Percentiles rank a stretch among this genome's conserved stretches.
Conservation (phyloP, 2,888 invertebrate species). For the Odontocerum albicorne region DNA sequence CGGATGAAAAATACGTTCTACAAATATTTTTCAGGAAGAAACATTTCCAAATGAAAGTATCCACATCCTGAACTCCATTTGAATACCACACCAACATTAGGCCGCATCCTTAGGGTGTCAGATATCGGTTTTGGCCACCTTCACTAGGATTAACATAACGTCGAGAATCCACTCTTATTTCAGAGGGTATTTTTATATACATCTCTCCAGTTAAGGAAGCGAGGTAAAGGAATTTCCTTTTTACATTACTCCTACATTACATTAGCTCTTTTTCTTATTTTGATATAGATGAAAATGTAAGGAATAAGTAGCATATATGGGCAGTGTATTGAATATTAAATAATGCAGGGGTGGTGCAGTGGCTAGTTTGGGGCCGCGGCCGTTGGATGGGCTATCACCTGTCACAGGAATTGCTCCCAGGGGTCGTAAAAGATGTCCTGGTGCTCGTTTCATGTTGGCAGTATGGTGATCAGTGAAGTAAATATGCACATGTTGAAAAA, state of each 20-base stretch:
- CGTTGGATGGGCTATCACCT: constrained; percentile 33
- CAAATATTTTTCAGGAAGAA: no score
- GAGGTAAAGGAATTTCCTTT: no score
- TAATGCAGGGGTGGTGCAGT: constrained; percentile 32
- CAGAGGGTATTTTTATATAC: no score
- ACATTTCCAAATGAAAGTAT: no score
- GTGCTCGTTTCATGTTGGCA: no score
- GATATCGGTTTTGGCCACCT: constrained; percentile 15
- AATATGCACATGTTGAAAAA: no score
- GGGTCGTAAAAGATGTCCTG: constrained; percentile 34
- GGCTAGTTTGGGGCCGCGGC: constrained; percentile 33
- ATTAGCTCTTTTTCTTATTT: neutral
- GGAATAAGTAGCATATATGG: constrained; percentile 9
- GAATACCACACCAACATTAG: neutral
- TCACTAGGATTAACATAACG: no score
- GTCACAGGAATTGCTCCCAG: constrained; percentile 32
- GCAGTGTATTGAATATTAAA: constrained; percentile 34
- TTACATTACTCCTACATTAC: no score
- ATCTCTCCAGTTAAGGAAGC: no score
- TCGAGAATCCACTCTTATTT: no score
- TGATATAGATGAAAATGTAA: neutral
- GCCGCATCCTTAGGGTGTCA: neutral
- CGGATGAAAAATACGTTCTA: no score
- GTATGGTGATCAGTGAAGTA: no score
- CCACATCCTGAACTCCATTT: neutral